Evolutionary conservation across 2,888 invertebrate species (phyloP).

Genomic region (Trypoxylon attenuatum): DNA sequence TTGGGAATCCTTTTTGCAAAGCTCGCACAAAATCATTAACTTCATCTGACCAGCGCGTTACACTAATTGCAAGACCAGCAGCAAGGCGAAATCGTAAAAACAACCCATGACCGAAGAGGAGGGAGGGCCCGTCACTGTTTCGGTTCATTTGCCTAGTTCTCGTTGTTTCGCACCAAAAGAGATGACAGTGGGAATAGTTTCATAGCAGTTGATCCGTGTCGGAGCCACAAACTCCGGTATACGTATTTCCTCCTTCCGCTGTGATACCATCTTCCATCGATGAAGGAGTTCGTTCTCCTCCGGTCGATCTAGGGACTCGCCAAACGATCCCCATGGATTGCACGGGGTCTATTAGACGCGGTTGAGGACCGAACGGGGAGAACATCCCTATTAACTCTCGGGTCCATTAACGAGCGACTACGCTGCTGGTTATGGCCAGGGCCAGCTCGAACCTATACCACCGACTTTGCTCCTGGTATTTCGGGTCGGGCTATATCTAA

Average conservation of each 20-base stretch:
- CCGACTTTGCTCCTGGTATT: neutral
- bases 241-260: no score
- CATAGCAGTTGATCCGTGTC: conserved; percentile 26
- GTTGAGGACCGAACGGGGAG: no score
- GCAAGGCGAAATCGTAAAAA: neutral
- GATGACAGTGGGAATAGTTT: no score
- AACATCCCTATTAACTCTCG: conserved; percentile 29
- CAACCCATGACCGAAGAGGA: neutral
- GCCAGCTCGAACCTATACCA: no score
- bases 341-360: no score
- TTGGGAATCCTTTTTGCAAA: no score
- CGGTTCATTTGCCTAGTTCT: neutral
- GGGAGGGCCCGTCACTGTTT: neutral
- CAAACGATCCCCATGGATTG: neutral
- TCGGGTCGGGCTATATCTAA: neutral
- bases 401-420: conserved; percentile 34
- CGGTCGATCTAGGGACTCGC: neutral
- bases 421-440: neutral
- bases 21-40: no score
- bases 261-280: no score
- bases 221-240: conserved; percentile 27
- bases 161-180: no score
- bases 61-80: no score
- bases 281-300: no score
- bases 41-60: no score